Base-by-base conservation (phyloP, 2,888 invertebrate genomes). In the Tenthredo amoena region DNA sequence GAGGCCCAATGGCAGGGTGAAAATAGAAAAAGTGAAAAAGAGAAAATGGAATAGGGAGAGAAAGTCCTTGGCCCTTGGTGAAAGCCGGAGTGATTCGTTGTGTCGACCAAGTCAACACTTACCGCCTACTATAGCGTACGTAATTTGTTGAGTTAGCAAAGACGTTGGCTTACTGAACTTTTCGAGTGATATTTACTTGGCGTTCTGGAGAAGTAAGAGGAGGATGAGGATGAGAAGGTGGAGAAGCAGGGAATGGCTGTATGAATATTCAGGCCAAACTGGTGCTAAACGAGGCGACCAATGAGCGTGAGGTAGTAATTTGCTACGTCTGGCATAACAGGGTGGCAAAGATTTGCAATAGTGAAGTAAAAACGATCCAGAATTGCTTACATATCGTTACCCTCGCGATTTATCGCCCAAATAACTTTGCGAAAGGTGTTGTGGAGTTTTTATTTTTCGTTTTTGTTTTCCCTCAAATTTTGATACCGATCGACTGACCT, bases 221-320 rank as follows among this genome's bases (percentile, higher is more conserved):
- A n/a, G 21, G 34, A 58, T 37, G 40, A 62, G 43, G 50, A 9
- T 26, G 26, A 2, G 62, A 15, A 62, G 40, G 37, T 40, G 37
- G 62, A 47, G 12, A 18, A 71, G 71, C 31, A 47, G 47, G 43
- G 83, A 71, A 83, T 83, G 47, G 65, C 31, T 81, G 50, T 91
- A 92, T 93, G 92, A 93, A 93, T 93, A 93, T 93, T 93, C 93
- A 92, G 90, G 89, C 88, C 90, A 91, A 92, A 92, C 92, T 92
- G 90, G 89, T 90, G 91, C 91, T 92, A 92, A 93, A 93, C 92
- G 91, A 90, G 92, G 91, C 92, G 92, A 92, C 91, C 92, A 92
- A 92, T 91, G 91, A 92, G 91, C 83, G 68, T 34, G 34, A 34
- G 43, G 71, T 47, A 50, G 83, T 83, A 83, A 83, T 83, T 83